These are phyloP conservation scores for Hyla sarda DNA, from an alignment of 2,113 vertebrate species.

Conservation along the genomic window DNA sequence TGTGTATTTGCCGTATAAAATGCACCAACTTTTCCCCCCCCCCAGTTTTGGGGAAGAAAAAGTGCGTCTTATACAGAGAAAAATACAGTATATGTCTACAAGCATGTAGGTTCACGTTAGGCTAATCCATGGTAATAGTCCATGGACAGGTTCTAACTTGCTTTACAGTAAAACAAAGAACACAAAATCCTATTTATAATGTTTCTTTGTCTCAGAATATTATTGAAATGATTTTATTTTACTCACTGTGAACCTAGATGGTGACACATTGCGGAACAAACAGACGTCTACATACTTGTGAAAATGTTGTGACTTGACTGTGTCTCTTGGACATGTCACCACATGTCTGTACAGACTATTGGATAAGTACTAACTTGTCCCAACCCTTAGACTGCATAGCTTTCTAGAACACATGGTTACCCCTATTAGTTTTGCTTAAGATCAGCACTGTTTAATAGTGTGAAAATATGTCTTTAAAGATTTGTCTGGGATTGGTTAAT, in stretches of 20 bases:
- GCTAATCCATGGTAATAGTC: no score
- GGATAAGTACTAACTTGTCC: slow-evolving; percentile 31
- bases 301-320: slow-evolving; percentile 3
- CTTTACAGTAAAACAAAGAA: neutral
- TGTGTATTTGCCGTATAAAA: no score
- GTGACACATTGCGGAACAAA: slow-evolving; percentile 11
- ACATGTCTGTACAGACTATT: slow-evolving; percentile 32
- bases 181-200: neutral
- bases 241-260: neutral
- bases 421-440: neutral
- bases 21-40: no score
- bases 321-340: slow-evolving; percentile 21
- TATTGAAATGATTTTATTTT: neutral
- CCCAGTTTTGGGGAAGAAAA: no score
- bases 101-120: no score
- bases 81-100: no score
- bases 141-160: neutral
- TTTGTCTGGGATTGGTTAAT: neutral
- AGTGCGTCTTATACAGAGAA: no score
- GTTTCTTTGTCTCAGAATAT: neutral
- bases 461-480: neutral
- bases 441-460: neutral
- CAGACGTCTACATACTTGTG: neutral
- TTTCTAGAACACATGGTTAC: neutral
- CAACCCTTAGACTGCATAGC: neutral